Evolutionary conservation across 2,888 invertebrate species (phyloP).

Genomic region (Diplazon laetatorius): DNA sequence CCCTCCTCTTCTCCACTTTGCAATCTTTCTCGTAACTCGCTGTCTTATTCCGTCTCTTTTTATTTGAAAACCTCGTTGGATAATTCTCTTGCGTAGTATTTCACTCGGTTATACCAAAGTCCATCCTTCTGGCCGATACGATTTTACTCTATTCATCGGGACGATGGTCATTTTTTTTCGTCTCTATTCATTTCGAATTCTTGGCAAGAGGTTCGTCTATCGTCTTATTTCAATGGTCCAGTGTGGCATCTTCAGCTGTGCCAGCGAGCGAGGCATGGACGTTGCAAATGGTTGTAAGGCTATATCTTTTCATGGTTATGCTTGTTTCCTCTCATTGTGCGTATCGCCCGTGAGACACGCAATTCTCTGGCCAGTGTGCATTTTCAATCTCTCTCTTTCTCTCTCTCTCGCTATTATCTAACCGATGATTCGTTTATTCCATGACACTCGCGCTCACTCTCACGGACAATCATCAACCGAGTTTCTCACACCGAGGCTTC

Average conservation of each 20-base stretch:
- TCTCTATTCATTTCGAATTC: constrained; percentile 49
- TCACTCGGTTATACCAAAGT: constrained; percentile 43
- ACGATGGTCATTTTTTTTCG: constrained; percentile 41
- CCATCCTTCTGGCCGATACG: constrained; percentile 47
- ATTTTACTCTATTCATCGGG: constrained; percentile 31
- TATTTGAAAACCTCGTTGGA: constrained; percentile 16
- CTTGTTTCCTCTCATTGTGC: constrained; percentile 60
- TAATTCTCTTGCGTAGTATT: constrained; percentile 29
- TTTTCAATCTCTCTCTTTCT: too few relatives aligned
- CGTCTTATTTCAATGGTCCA: constrained; percentile 49
- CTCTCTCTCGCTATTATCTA: constrained; percentile 54
- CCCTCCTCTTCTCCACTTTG: constrained; percentile 40
- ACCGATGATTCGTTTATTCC: constrained; percentile 55
- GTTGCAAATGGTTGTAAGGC: constrained; percentile 25
- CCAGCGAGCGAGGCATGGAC: constrained; percentile 46
- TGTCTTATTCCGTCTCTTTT: constrained; percentile 42
- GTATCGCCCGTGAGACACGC: constrained; percentile 45
- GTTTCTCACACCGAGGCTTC: constrained; percentile 28
- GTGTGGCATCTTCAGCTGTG: constrained; percentile 55
- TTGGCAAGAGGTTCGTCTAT: constrained; percentile 26
- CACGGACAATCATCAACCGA: constrained; percentile 35
- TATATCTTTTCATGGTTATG: constrained; percentile 49
- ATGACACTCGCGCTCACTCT: constrained; percentile 29
- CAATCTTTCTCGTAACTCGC: not conserved
- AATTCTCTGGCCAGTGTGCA: constrained; percentile 32